Base-by-base conservation (phyloP, 2,113 vertebrate genomes). In the Columba livia region DNA sequence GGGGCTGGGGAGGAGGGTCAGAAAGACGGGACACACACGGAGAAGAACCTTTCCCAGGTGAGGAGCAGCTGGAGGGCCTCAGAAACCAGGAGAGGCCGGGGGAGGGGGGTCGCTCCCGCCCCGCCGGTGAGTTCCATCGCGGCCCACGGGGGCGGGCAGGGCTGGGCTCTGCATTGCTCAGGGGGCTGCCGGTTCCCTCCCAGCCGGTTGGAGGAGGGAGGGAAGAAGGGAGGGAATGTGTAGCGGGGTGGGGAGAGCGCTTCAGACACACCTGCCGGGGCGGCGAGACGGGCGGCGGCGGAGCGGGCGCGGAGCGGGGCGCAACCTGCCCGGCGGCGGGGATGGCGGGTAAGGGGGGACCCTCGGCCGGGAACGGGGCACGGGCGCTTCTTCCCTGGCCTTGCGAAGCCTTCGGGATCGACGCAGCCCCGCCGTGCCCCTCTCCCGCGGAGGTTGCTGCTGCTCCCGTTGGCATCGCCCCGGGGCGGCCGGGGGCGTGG, bases 221-320 rank as follows among this genome's bases (percentile, higher is more conserved):
- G 60, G 47, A 44, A 16, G 34, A 32, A 10, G 23, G 26, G 26
- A 78, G 38, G 78, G 75, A 80, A 77, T 48, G 78, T 28, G 70
- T 47, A 28, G 74, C 12, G 31, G 61, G 86, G 89, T 48, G 95
- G 79, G 75, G 40, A 82, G 61, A 26, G 61, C 23, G 8, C 44
- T 61, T 31, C 70, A 66, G 86, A 79, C 95, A 94, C 91, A 94
- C 95, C 95, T 95, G 95, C 73, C 19, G 81, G 56, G 67, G 67
- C 62, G 54, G 94, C 12, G 62, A 18, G 47, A 31, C 83, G 71
- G 73, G 71, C 34, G 61, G 77, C 64, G 66, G 42, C 56, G 56
- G 56, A 29, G 80, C 32, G 8, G 62, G 66, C 2, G 38, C 38
- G 58, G 44, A 25, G 79, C 34, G 15, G 60, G 17, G 58, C 47